Evolutionary conservation across 1,140 invertebrate genomes (phyloP).

Genomic region (Calycopis cecrops): DNA sequence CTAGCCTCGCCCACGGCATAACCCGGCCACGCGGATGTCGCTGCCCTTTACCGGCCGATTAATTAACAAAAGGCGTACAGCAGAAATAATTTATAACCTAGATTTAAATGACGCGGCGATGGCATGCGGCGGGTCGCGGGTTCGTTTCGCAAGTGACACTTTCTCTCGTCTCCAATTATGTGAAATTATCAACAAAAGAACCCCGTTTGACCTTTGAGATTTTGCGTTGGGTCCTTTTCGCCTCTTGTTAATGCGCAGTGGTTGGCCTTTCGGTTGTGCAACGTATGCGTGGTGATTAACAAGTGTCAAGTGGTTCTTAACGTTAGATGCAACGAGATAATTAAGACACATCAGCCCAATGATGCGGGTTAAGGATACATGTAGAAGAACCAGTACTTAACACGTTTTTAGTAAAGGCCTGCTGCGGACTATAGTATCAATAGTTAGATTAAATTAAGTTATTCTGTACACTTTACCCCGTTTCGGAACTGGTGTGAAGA

Average conservation of each 20-base stretch:
- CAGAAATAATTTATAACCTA: constrained; percentile 9
- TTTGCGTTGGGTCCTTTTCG: constrained; percentile 12
- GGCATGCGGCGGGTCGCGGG: not conserved
- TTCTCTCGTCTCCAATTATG: constrained; percentile 48
- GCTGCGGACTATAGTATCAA: too few species aligned
- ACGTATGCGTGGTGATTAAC: too few species aligned
- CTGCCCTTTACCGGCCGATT: not conserved
- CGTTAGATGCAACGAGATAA: too few species aligned
- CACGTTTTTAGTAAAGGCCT: too few species aligned
- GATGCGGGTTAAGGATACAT: too few species aligned
- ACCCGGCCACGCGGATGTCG: not conserved
- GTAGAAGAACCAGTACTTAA: too few species aligned
- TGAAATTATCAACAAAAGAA: constrained; percentile 39
- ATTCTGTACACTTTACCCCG: too few species aligned
- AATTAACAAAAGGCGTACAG: not conserved
- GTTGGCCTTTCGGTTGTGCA: constrained; percentile 2
- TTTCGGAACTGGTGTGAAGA: too few species aligned
- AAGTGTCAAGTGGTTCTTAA: too few species aligned
- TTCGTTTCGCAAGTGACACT: constrained; percentile 57
- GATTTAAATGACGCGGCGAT: constrained; percentile 5
- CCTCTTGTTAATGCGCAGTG: not conserved
- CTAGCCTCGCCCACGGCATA: not conserved
- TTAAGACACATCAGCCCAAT: too few species aligned
- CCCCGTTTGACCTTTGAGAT: constrained; percentile 7
- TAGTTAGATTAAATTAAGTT: too few species aligned